phyloP scores from a whole-genome alignment of 2,113 vertebrate genomes.

The Phaetusa simplex region DNA sequence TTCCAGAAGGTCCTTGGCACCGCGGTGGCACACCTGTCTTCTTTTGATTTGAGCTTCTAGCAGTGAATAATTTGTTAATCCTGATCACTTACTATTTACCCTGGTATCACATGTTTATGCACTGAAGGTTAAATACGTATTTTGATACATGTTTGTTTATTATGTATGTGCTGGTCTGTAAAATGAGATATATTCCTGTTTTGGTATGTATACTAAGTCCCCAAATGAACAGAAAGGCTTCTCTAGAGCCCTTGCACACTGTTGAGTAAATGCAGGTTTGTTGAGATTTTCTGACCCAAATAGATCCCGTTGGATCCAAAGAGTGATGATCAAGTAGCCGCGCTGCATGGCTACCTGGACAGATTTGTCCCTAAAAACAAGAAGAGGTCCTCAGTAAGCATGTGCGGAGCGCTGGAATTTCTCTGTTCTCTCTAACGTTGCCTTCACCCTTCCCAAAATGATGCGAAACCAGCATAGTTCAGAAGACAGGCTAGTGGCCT shows the following conservation, averaged over 20 bases:
- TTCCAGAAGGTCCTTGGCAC: neutral
- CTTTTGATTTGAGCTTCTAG: slow-evolving; percentile 20
- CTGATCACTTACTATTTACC: slow-evolving; percentile 49
- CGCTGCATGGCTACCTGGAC: neutral
- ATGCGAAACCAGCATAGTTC: slow-evolving; percentile 45
- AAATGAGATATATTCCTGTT: slow-evolving; percentile 65
- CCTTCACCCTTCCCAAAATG: slow-evolving; percentile 45
- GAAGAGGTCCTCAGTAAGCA: neutral
- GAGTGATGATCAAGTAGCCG: neutral
- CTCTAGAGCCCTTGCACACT: slow-evolving; percentile 66
- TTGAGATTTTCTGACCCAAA: slow-evolving; percentile 17
- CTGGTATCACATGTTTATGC: slow-evolving; percentile 70
- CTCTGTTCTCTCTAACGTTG: neutral
- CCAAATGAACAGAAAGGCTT: slow-evolving; percentile 71
- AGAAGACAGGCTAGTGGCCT: slow-evolving; percentile 41
- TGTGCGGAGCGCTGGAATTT: neutral
- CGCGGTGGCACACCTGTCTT: neutral
- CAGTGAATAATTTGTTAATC: neutral
- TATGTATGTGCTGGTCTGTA: slow-evolving; percentile 68
- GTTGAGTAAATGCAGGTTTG: slow-evolving; percentile 36
- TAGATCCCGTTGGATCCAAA: neutral
- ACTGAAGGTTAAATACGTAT: slow-evolving; percentile 72
- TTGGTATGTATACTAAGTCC: slow-evolving; percentile 67
- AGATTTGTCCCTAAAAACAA: neutral
- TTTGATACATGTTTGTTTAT: slow-evolving; percentile 69